phyloP scores from a whole-genome alignment of 2,797 vertebrate genomes.

The Micropoecilia bifurca region DNA sequence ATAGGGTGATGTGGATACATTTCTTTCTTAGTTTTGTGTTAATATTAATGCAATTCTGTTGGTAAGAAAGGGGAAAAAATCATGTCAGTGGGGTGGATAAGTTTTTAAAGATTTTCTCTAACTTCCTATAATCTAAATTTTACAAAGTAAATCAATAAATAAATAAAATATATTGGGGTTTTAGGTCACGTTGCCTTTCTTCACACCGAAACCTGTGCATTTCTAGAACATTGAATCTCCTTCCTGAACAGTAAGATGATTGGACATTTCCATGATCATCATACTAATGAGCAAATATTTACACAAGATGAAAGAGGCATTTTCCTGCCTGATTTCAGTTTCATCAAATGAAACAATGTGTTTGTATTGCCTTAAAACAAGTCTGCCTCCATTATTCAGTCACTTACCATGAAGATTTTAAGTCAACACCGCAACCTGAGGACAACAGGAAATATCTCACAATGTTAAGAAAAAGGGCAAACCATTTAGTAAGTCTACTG shows the following conservation, averaged over 20 bases:
- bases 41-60: background rate
- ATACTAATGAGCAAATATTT: background rate
- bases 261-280: background rate
- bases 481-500: background rate
- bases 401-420: conserved; percentile 51
- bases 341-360: background rate
- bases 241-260: background rate
- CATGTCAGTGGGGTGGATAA: background rate
- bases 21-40: background rate
- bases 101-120: background rate
- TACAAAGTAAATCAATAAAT: background rate
- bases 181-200: background rate
- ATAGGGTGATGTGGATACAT: background rate
- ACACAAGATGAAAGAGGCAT: background rate
- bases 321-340: background rate
- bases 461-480: background rate
- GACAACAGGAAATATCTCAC: conserved; percentile 2
- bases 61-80: background rate
- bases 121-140: background rate
- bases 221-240: background rate
- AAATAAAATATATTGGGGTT: too few species aligned
- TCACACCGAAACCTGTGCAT: background rate
- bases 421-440: conserved; percentile 57
- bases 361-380: conserved; percentile 23
- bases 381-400: conserved; percentile 56